Base-by-base conservation (phyloP, 1,140 invertebrate genomes). In the Conus ventricosus region DNA sequence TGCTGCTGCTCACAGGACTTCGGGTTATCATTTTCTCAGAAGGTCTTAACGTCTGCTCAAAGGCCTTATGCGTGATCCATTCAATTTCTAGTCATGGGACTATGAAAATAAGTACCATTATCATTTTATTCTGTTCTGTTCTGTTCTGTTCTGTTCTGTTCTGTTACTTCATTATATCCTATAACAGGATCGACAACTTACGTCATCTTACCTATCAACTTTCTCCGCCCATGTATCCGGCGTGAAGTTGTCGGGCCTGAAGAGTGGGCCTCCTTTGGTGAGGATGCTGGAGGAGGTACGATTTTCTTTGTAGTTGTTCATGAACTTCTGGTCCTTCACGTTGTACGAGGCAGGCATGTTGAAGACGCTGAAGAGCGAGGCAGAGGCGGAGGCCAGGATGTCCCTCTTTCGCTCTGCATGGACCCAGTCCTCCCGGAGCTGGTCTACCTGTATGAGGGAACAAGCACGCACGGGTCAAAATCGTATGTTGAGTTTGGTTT, bases 181-280 rank as follows among this genome's bases (percentile, higher is more conserved):
- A n/a, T n/a, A n/a, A n/a, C n/a, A n/a, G n/a, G n/a, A n/a, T 39
- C 39, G 39, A 39, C 39, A 39, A 39, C 39, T 39, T 39, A 39
- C 39, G 7, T 20, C 67, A 71, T 20, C 57, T 80, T 27, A 87
- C 85, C 51, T 55, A 51, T 90, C 88, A 0, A 92, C 85, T 15
- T 78, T 84, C 20, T 85, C 53, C 11, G 89, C 90, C 92, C 92
- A 93, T 57, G 89, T 83, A 27, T 92, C 89, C 10, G 91, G 83
- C 7, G 91, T 89, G 71, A 91, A 91, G 81, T 92, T 93, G 20
- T 85, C 55, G 10, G 90, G 87, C 27, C 67, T 53, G 67, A 90
- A 92, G 23, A 89, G 39, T 17, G 91, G 90, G 25, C 92, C 92
- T 5, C 92, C 92, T 75, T 89, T 85, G 4, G 91, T 92, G 13